Evolutionary conservation across 2,113 vertebrate species (phyloP), one percentile per base, ranked within the genome.

Genomic region (Polypterus senegalus): DNA sequence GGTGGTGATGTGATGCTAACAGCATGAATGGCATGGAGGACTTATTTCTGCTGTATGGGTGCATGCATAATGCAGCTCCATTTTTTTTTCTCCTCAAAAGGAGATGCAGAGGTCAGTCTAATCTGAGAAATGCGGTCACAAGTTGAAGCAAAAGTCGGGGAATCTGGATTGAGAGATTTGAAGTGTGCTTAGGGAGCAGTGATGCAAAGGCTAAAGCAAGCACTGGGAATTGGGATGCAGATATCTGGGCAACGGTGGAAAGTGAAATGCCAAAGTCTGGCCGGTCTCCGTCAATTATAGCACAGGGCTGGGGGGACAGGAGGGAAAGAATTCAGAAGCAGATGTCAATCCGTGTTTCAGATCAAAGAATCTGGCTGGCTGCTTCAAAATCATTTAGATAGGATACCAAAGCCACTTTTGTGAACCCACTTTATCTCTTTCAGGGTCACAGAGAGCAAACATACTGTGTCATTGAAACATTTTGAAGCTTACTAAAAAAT

Each of bases 31-130:
- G 77, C 72, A 70, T 76, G 63, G 73, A 71, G 75, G 77, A 77
- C 70, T 74, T 72, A 64, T 66, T 73, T 73, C 67, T 66, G 73
- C 73, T 71, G 66, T 76, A 73, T 77, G 80, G 76, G 77, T 62
- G 69, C 79, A 84, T 80, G 81, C 80, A 83, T 67, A 67, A 57
- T 71, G 69, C 69, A 60, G 61, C 67, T 69, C 67, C 66, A 58
- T 81, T 77, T 71, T 86, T 78, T 77, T 73, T 71, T 70, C 63
- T 10, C 67, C 67, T 70, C 69, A 80, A 80, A 77, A 68, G 57
- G 67, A 78, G 72, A 81, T 83, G 78, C 71, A 57, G 63, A 73
- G 84, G 84, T 86, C 86, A 85, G 80, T 76, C 76, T 79, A 72
- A 82, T 85, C 79, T 70, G 75, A 65, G 58, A 74, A 77, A 73